Percentiles rank a stretch among this genome's conserved stretches.
These are phyloP conservation scores for Notiomystis cincta DNA, from an alignment of 2,113 vertebrate species.

Conservation along the genomic window DNA sequence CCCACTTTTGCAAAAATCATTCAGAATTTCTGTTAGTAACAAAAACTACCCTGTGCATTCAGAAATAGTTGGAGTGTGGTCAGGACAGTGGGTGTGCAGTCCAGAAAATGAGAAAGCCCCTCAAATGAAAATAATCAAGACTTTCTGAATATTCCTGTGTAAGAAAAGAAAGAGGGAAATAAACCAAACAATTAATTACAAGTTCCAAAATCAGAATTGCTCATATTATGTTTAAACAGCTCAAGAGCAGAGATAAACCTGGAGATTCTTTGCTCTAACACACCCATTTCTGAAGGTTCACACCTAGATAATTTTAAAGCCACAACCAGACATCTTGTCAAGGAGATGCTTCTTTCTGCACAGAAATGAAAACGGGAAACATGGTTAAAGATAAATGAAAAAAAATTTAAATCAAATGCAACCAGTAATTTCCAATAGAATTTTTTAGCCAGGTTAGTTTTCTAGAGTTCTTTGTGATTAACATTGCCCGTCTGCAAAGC, in stretches of 20 bases:
- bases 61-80: background rate
- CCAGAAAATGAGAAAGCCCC: background rate
- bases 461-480: background rate
- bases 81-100: background rate
- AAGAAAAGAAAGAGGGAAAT: background rate
- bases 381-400: background rate
- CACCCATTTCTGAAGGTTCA: background rate
- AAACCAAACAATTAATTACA: background rate
- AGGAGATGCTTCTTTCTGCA: background rate
- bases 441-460: background rate
- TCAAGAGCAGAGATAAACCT: background rate
- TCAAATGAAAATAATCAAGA: background rate
- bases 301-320: background rate
- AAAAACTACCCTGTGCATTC: background rate
- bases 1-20: background rate
- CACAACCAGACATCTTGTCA: background rate
- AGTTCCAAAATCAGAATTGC: background rate
- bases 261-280: background rate
- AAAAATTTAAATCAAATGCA: background rate
- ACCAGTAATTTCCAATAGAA: background rate
- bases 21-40: background rate
- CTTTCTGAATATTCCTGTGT: background rate
- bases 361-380: background rate
- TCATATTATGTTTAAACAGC: background rate
- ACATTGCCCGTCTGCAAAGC: background rate